Evolutionary conservation across 2,797 vertebrate species (phyloP).

Genomic region (Cirrhinus molitorella): DNA sequence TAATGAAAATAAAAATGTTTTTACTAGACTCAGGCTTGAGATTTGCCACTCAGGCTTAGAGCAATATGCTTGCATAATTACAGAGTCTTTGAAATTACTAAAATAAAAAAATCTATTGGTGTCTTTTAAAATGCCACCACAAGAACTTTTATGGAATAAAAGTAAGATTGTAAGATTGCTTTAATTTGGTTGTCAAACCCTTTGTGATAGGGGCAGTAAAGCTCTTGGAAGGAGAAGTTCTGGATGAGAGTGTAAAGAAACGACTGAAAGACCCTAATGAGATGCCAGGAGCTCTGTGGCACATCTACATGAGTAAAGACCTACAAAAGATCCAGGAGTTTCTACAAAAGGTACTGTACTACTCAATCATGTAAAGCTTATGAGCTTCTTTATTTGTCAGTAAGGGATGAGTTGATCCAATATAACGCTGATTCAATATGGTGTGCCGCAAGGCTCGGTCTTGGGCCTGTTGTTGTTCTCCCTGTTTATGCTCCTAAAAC

Average conservation of each 20-base stretch:
- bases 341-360: conserved; percentile 88
- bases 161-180: background rate
- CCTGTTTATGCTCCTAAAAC: background rate
- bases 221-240: conserved; percentile 93
- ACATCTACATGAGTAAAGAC: conserved; percentile 95
- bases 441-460: background rate
- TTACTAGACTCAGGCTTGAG: background rate
- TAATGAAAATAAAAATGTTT: background rate
- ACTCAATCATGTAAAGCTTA: background rate
- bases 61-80: background rate
- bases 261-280: conserved; percentile 93
- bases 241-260: conserved; percentile 90
- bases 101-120: conserved; percentile 3
- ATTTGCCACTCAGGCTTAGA: background rate
- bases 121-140: conserved; percentile 18
- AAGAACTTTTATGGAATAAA: conserved; percentile 8
- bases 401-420: background rate
- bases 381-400: background rate
- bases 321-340: conserved; percentile 92
- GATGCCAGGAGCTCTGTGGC: conserved; percentile 95
- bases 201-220: conserved; percentile 86
- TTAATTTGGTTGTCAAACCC: conserved; percentile 15
- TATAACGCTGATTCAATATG: background rate
- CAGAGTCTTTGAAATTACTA: background rate
- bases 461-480: background rate